phyloP scores from a whole-genome alignment of 2,113 vertebrate species.

The Dendropsophus ebraccatus region DNA sequence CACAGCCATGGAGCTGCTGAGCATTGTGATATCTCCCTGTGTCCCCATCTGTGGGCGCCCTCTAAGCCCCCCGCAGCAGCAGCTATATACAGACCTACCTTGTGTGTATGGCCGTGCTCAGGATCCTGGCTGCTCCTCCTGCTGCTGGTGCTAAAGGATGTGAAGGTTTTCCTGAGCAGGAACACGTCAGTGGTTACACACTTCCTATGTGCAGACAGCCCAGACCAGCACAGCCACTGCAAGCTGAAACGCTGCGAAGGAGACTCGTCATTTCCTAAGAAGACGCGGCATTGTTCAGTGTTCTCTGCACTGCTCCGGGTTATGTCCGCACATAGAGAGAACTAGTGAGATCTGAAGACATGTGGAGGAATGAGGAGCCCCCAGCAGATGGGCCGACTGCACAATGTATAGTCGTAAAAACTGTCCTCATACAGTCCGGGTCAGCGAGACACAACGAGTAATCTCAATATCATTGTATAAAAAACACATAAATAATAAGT shows the following conservation, averaged over 20 bases:
- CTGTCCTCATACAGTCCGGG: no score
- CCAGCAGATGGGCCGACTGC: background rate
- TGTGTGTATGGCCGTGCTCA: background rate
- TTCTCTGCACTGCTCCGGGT: background rate
- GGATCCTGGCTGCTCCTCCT: slow-evolving; percentile 9
- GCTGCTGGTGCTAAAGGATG: slow-evolving; percentile 38
- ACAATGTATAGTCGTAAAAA: background rate
- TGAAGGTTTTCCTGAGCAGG: slow-evolving; percentile 27
- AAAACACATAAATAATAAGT: no score
- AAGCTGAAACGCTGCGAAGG: background rate
- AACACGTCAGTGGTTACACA: slow-evolving; percentile 59
- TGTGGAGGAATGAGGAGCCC: background rate
- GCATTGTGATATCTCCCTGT: background rate
- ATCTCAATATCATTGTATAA: no score
- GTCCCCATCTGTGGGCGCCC: background rate
- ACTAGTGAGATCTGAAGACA: background rate
- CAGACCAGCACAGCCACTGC: background rate
- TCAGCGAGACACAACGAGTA: no score
- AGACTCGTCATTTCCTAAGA: slow-evolving; percentile 29
- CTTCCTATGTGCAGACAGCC: slow-evolving; percentile 43
- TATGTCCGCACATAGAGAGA: background rate
- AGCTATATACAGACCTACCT: background rate
- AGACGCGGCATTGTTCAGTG: background rate
- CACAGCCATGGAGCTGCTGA: background rate
- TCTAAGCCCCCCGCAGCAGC: background rate